A percentile compares a stretch with the other conserved stretches of the same genome.
Conservation (phyloP, 1,140 invertebrate genomes). For the Zeugodacus cucurbitae region DNA sequence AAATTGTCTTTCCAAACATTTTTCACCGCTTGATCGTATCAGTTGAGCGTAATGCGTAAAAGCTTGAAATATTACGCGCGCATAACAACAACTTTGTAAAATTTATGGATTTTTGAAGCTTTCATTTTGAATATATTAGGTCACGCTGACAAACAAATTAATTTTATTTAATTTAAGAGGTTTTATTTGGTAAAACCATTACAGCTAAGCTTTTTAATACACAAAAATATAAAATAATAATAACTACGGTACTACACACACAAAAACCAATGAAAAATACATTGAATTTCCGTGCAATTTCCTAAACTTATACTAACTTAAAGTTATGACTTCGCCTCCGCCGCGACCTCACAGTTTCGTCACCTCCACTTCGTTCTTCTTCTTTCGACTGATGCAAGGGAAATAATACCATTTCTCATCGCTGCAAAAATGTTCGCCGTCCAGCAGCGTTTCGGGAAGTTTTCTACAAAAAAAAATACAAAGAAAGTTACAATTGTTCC, state of each 20-base stretch:
- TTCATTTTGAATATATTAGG: background rate
- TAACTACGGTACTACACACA: background rate
- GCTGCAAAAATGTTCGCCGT: slow-evolving; percentile 72
- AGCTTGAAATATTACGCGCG: background rate
- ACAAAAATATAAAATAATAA: background rate
- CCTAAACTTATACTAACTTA: background rate
- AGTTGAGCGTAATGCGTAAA: background rate
- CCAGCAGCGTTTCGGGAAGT: slow-evolving; percentile 70
- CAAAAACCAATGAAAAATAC: background rate
- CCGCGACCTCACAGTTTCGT: background rate
- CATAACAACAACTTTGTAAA: background rate
- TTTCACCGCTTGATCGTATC: background rate
- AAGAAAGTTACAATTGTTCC: background rate
- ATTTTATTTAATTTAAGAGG: background rate
- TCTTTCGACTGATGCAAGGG: slow-evolving; percentile 53
- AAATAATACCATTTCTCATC: slow-evolving; percentile 66
- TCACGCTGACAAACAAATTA: background rate
- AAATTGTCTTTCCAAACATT: background rate
- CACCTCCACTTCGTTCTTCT: slow-evolving; percentile 44
- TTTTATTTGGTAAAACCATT: background rate
- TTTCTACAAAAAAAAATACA: slow-evolving; percentile 49
- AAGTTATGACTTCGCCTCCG: background rate
- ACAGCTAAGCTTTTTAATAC: background rate
- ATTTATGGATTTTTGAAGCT: background rate
- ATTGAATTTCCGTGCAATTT: background rate